A percentile compares a stretch with the other conserved stretches of the same genome.
Conservation (phyloP, 2,113 vertebrate species). For the Tapirus terrestris region DNA sequence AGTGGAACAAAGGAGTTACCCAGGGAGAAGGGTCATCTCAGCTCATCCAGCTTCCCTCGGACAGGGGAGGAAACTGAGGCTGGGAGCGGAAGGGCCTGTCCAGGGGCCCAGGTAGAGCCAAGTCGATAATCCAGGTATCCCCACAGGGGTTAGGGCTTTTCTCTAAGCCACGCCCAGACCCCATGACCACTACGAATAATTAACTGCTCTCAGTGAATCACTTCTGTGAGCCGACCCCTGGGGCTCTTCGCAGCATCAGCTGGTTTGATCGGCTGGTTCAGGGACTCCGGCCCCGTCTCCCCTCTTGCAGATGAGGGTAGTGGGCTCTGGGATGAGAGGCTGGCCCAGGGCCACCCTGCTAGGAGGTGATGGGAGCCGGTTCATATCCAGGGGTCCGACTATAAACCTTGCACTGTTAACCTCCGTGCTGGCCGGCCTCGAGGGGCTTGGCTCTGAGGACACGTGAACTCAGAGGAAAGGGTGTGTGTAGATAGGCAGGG, state of each 20-base stretch:
- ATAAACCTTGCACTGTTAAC: neutral
- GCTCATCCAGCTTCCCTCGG: accelerated
- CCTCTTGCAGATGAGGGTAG: accelerated
- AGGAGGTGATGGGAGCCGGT: neutral
- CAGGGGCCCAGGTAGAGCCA: neutral
- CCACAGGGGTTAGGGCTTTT: neutral
- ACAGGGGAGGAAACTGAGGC: neutral
- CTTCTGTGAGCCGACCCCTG: accelerated
- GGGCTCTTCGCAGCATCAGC: accelerated
- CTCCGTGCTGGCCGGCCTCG: accelerated
- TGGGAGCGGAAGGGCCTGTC: neutral
- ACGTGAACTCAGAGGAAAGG: accelerated
- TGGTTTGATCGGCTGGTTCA: too few species aligned
- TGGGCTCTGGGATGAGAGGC: neutral
- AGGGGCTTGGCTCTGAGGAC: neutral
- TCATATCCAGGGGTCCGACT: neutral
- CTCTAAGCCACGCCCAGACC: neutral
- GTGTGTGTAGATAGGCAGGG: neutral
- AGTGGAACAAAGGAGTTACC: neutral
- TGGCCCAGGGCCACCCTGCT: too few species aligned
- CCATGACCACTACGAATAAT: too few species aligned
- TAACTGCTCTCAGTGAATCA: neutral
- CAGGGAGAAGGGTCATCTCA: neutral
- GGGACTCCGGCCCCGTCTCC: accelerated
- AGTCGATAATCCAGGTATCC: neutral